A percentile compares a stretch with the other conserved stretches of the same genome.
phyloP scores from a whole-genome alignment of 2,113 vertebrate species.

The Rhinoderma darwinii region DNA sequence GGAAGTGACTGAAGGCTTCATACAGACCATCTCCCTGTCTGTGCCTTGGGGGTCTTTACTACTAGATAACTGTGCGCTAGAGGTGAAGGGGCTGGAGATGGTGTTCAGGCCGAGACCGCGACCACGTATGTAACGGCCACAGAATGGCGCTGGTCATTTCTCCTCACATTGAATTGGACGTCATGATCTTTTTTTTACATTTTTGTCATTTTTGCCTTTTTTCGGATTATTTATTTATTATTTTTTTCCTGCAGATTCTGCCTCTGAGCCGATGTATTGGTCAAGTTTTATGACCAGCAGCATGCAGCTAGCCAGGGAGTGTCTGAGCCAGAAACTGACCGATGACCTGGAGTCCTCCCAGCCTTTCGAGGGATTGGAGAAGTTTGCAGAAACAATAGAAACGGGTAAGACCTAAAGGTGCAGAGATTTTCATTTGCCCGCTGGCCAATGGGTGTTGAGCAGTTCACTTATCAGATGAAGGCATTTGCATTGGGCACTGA shows the following conservation, averaged over 20 bases:
- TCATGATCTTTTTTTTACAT: background rate
- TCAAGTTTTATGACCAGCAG: slow-evolving; percentile 99
- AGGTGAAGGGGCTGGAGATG: slow-evolving; percentile 91
- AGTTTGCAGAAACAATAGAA: slow-evolving; percentile 98
- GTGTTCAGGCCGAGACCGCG: slow-evolving; percentile 92
- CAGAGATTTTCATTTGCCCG: no score
- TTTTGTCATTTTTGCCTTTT: background rate
- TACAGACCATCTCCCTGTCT: slow-evolving; percentile 91
- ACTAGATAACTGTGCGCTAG: slow-evolving; percentile 93
- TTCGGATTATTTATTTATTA: slow-evolving; percentile 43
- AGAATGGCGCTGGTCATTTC: background rate
- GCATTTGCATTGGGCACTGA: no score
- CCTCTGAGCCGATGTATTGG: slow-evolving; percentile 95
- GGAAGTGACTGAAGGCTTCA: slow-evolving; percentile 94
- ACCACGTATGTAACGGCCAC: slow-evolving; percentile 75
- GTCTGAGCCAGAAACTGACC: slow-evolving; percentile 93
- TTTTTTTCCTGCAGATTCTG: slow-evolving; percentile 80
- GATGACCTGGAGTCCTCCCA: slow-evolving; percentile 95
- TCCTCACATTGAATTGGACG: no score
- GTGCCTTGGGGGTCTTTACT: slow-evolving; percentile 93
- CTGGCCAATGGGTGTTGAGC: no score
- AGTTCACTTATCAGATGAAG: no score
- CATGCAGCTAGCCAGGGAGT: slow-evolving; percentile 96
- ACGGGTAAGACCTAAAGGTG: slow-evolving; percentile 80
- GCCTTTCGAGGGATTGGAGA: slow-evolving; percentile 95